Evolutionary conservation across 2,113 vertebrate species (phyloP), one percentile per base, ranked within the genome.

Genomic region (Todiramphus saurophagus): DNA sequence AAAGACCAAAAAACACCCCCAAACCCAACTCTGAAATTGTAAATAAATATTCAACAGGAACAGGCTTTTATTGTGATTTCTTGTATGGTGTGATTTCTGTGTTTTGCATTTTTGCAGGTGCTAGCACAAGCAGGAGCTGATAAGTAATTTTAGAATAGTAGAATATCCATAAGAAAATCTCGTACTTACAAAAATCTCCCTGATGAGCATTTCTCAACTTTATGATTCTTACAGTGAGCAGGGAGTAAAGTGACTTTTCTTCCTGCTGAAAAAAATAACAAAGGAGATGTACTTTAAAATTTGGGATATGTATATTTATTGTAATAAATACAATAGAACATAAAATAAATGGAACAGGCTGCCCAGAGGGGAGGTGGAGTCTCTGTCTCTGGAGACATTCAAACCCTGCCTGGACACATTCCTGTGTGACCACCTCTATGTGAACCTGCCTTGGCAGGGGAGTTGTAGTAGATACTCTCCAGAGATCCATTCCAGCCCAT

Each of bases 141-240:
- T 64, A 6, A 64, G 5, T 44, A 46, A 35, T 64, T 27, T 92
- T 37, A 92, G 41, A 84, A 48, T 12, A 13, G 16, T 37, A 27
- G 39, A 60, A 55, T 10, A 19, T 68, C 51, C 70, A 31, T 64
- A 48, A 85, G 58, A 74, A 91, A 68, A 78, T 63, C 30, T 14
- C 39, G 25, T 96, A 98, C 98, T 98, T 95, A 98, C 98, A 94
- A 56, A 97, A n/a, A 76, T 98, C 98, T 87, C 95, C 76, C 83
- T 68, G 85, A 81, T 31, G 96, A 89, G 98, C 95, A 73, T 97
- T 97, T 68, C 87, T 95, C 10, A 98, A 94, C 87, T 95, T 97
- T 95, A 98, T 96, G 79, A 98, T 90, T 90, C 79, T 97, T 89
- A 98, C 97, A 13, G 97, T 97, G 48, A 98, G 98, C 76, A 77